Base-by-base conservation (phyloP, 2,113 vertebrate species). In the Mixornis gularis region DNA sequence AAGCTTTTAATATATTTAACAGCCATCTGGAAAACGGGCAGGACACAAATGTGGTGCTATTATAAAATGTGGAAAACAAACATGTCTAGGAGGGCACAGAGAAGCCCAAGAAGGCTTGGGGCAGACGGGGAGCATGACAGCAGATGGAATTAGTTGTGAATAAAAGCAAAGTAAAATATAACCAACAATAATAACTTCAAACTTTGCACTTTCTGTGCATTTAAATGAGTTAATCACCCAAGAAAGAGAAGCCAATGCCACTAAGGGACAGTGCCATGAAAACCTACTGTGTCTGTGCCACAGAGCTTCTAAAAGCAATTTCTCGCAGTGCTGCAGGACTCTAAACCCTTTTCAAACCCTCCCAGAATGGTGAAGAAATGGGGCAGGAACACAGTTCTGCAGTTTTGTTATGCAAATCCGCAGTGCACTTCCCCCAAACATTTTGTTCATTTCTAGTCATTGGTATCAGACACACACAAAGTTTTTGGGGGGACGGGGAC, bases 341-440 rank as follows among this genome's bases (percentile, higher is more conserved):
- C n/a, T 18, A 36, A 83, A 90, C 36, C 32, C 38, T 77, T 91
- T 83, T 59, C 69, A 92, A 69, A 22, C 71, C 16, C 25, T 6
- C 59, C 0, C 1, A 73, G 59, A 70, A 55, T 5, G 13, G 38
- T 40, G 59, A 80, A 55, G 60, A 83, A 78, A 83, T 4, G 11
- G 52, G 56, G 64, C n/a, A 66, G 32, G 60, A 68, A 73, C 64
- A 83, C 6, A 88, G 46, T 46, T 56, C 29, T 56, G 80, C 38
- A 53, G 49, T 74, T 94, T 64, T 92, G n/a, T 78, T 68, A 84
- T 20, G 38, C 51, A 93, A 88, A 85, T 78, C 27, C 10, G 0
- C 20, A 7, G 18, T 2, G 26, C 17, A 13, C 12, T 53, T 62
- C 21, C 66, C 30, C 9, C 3, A 90, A 83, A 36, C 19, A 43